Evolutionary conservation across 2,113 vertebrate species (phyloP).

Genomic region (Urocynchramus pylzowi): DNA sequence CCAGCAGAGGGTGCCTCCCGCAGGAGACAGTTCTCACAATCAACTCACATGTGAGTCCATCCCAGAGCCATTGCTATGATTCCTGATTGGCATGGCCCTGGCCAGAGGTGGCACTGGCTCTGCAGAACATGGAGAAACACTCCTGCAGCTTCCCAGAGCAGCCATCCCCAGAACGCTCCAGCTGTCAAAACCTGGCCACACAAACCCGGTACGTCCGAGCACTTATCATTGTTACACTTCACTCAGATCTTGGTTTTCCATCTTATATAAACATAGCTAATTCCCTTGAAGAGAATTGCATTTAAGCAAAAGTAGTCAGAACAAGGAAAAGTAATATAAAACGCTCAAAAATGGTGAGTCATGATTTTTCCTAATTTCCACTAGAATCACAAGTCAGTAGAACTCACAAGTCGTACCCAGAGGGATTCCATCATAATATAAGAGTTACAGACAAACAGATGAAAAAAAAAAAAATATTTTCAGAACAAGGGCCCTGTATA

Average conservation of each 20-base stretch:
- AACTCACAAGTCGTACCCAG: neutral
- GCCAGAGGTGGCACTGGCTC: neutral
- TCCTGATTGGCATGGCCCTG: neutral
- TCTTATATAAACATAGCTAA: neutral
- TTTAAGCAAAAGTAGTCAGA: neutral
- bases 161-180: fast-evolving
- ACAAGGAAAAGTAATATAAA: neutral
- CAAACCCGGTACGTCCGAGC: neutral
- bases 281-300: neutral
- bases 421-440: neutral
- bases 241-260: neutral
- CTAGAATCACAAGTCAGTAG: neutral
- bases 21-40: neutral
- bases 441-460: neutral
- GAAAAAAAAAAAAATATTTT: neutral
- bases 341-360: neutral
- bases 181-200: neutral
- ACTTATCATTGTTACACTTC: neutral
- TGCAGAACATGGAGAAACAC: neutral
- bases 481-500: neutral
- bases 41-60: neutral
- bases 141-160: neutral
- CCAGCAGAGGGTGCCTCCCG: neutral
- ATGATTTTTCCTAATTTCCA: neutral
- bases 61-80: neutral